Percentiles rank a stretch among this genome's conserved stretches.
Conservation (phyloP, 2,888 invertebrate species). For the Eristalinus sepulchralis region DNA sequence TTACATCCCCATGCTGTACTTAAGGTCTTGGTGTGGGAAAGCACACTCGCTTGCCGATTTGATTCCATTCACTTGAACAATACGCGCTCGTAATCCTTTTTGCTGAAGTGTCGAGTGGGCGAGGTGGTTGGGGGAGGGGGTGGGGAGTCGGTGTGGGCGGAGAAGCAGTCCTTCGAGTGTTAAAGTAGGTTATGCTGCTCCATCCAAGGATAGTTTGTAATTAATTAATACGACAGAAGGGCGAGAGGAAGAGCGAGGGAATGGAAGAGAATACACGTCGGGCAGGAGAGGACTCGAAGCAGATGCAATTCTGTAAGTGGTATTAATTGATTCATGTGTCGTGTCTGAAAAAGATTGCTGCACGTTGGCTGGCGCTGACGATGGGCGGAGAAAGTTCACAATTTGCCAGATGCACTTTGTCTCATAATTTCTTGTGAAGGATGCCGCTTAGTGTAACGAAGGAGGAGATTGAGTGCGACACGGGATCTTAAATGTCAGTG, state of each 20-base stretch:
- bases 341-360: constrained; percentile 26
- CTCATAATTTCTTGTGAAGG: constrained; percentile 14
- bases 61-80: constrained; percentile 32
- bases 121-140: not conserved
- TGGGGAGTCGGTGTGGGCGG: constrained; percentile 17
- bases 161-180: constrained; percentile 35
- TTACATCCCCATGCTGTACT: constrained; percentile 29
- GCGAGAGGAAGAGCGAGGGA: constrained; percentile 34
- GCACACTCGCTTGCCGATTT: not conserved
- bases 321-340: constrained; percentile 67
- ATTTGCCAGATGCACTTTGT: constrained; percentile 45
- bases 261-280: constrained; percentile 11
- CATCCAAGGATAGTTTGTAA: constrained; percentile 44
- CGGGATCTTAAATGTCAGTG: not conserved
- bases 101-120: constrained; percentile 42
- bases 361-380: not conserved
- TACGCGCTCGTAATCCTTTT: constrained; percentile 45
- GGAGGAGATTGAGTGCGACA: not conserved
- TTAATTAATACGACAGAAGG: constrained; percentile 54
- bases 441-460: not conserved
- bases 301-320: constrained; percentile 67
- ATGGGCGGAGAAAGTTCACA: constrained; percentile 17
- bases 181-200: constrained; percentile 55
- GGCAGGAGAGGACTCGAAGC: constrained; percentile 39
- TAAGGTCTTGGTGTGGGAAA: not conserved